phyloP scores from a whole-genome alignment of 2,113 vertebrate species.

The Neofelis nebulosa region DNA sequence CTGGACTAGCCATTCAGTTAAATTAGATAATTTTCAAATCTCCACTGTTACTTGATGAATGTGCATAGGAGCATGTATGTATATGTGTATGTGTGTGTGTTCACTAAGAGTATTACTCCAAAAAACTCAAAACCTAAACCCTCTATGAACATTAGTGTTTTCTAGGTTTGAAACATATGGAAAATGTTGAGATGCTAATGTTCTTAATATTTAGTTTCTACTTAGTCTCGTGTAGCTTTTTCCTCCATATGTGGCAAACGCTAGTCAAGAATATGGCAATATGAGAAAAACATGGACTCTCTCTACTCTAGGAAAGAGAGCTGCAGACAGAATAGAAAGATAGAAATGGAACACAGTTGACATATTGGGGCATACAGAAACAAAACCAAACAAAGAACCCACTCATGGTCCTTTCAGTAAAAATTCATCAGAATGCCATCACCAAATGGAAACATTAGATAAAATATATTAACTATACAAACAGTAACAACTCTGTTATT shows the following conservation, averaged over 20 bases:
- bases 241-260: background rate
- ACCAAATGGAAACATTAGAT: background rate
- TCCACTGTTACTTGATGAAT: background rate
- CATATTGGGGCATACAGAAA: background rate
- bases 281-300: background rate
- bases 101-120: background rate
- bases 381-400: background rate
- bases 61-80: accelerated
- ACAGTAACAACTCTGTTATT: background rate
- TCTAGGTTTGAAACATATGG: background rate
- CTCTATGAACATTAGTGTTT: background rate
- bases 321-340: background rate
- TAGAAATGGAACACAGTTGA: background rate
- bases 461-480: background rate
- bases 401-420: background rate
- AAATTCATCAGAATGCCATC: background rate
- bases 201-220: background rate
- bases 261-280: background rate
- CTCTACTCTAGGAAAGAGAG: background rate
- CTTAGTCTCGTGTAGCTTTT: background rate
- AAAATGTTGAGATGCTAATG: background rate
- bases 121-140: background rate
- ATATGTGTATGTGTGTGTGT: too few relatives aligned
- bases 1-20: background rate
- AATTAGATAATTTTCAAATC: background rate